Evolutionary conservation across 2,113 vertebrate species (phyloP), one percentile per base, ranked within the genome.

Genomic region (Cryptoleucopteryx plumbea): DNA sequence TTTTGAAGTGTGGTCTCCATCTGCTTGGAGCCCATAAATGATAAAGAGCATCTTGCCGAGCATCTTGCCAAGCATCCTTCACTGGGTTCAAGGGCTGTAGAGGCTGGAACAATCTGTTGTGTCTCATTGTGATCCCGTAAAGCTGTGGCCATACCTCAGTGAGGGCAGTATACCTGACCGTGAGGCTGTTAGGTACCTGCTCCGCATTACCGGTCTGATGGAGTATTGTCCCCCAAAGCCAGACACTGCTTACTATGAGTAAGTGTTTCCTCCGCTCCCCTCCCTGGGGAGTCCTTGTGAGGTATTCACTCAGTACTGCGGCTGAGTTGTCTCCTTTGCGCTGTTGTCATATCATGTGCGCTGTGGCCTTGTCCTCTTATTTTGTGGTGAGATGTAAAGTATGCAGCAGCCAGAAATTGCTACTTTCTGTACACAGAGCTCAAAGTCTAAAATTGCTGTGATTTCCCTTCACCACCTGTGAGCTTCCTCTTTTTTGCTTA

Each of bases 321-420:
- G 58, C 66, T 17, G 42, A 36, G 47, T 53, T 82, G 58, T 55
- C 74, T 74, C 38, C 90, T 82, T 48, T 12, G 13, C 2, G 3
- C 52, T n/a, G 0, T 50, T 74, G 65, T 86, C 65, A 42, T 5
- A 0, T 52, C 22, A 0, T 11, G 3, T 12, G 16, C 1, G 1
- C 82, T 68, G 58, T 52, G 85, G 87, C 48, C 48, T 86, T 68
- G 66, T 85, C 90, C 84, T 83, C 31, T 48, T 56, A 1, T 75
- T 95, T 83, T 90, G 85, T 88, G 93, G 92, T 88, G 62, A 86
- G 63, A 73, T 88, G 70, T 93, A 72, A 96, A 95, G 62, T 77
- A 77, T 82, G 38, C 23, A 71, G 67, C 36, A 81, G 75, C 45
- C 90, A 94, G 85, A 90, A 90, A 65, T 55, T 83, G 79, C 82